Base-by-base conservation (phyloP, 92 coral and sea anemone genomes). In the Phenganax marumi region DNA sequence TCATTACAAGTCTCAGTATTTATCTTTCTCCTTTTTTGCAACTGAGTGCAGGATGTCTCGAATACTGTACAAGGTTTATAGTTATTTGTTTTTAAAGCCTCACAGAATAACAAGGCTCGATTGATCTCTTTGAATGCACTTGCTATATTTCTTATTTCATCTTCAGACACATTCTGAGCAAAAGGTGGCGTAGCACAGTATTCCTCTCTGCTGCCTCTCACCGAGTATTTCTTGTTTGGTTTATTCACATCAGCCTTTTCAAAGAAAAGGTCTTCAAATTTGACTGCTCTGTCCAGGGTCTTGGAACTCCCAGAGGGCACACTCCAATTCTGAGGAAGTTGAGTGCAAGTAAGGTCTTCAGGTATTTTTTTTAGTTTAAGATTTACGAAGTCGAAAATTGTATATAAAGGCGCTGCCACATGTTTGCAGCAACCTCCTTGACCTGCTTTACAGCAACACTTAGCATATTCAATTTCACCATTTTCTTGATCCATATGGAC, bases 121-220 rank as follows among this genome's bases (percentile, higher is more conserved):
- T 80, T 63, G 64, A 64, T n/a, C n/a, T n/a, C n/a, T n/a, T n/a
- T n/a, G n/a, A n/a, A n/a, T n/a, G n/a, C n/a, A n/a, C n/a, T n/a
- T n/a, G n/a, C n/a, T n/a, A n/a, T n/a, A n/a, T n/a, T n/a, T n/a
- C n/a, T n/a, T n/a, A n/a, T n/a, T n/a, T n/a, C n/a, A n/a, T n/a
- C n/a, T n/a, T n/a, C n/a, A n/a, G n/a, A n/a, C n/a, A n/a, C n/a
- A n/a, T n/a, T 85, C 71, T 68, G 85, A 12, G 90, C 89, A 90
- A 87, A 87, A 18, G 92, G 82, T 84, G 92, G 92, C 13, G 90
- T 77, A 55, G 87, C 88, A 80, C 86, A 80, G 71, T 84, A 87
- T 3, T 48, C 43, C 61, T 81, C 76, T 80, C 88, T 78, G 24
- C 22, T 65, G 12, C 87, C 88, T 68, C 58, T 87, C 17, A 85